Evolutionary conservation across 1,140 invertebrate genomes (phyloP), one percentile per base, ranked within the genome.

Genomic region (Panulirus ornatus): DNA sequence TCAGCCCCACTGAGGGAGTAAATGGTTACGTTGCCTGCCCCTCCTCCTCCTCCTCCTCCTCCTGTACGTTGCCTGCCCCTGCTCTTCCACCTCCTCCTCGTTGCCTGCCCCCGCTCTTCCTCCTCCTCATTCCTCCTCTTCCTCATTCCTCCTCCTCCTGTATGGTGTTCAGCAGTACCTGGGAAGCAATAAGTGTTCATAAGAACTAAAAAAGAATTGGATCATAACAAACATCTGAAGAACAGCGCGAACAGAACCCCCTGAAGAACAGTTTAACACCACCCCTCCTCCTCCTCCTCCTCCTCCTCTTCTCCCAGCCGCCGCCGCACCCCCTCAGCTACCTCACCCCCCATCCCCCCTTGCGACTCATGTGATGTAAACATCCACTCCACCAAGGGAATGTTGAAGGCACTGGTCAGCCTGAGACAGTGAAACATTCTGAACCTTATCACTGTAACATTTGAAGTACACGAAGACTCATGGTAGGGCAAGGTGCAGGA

Each of bases 401-500:
- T 63, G 75, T 47, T 76, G 73, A 63, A 79, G 73, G n/a, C 58
- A 78, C 63, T 78, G 84, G 73, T 76, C 73, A 38, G 36, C n/a
- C 27, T 16, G 84, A 86, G 63, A 87, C 84, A 87, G 79, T 79
- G 84, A 87, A 75, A 87, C 84, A 78, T 63, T 79, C 63, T 78
- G 84, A 78, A 58, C 73, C 79, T 87, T 79, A 87, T 51, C 66
- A 75, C 75, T 34, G 84, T 47, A 63, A 87, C 84, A 87, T 87
- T 87, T 87, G 78, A 87, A 87, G 79, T 63, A 79, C 73, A 38
- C 84, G 75, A 54, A 83, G 34, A 51, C 84, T 51, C 54, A 58
- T 34, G n/a, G n/a, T n/a, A n/a, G n/a, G n/a, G n/a, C n/a, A n/a
- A n/a, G n/a, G n/a, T n/a, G n/a, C n/a, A n/a, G n/a, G n/a, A n/a